Conservation (phyloP, 2,113 vertebrate genomes). For the Salvelinus alpinus region DNA sequence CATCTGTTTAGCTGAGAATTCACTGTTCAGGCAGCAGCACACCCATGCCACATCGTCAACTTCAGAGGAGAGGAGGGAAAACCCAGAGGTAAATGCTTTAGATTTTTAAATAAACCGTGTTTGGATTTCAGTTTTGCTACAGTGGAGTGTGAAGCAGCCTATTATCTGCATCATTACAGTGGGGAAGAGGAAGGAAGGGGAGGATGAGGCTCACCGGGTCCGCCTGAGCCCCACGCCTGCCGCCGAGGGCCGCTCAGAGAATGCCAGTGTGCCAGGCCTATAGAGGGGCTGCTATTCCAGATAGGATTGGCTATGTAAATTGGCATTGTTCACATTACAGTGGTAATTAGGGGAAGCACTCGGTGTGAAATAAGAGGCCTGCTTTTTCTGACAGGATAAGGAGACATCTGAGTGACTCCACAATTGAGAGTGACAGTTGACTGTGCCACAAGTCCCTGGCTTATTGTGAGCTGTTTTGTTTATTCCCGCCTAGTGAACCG, state of each 20-base stretch:
- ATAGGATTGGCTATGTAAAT: constrained; percentile 57
- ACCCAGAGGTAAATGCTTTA: constrained; percentile 65
- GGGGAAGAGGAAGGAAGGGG: constrained; percentile 1
- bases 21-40: not conserved
- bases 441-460: constrained; percentile 44
- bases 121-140: constrained; percentile 74
- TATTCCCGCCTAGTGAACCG: constrained; percentile 39
- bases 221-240: constrained; percentile 5
- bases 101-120: constrained; percentile 72
- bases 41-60: constrained; percentile 53
- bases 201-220: constrained; percentile 13
- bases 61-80: constrained; percentile 64
- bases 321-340: constrained; percentile 68
- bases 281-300: constrained; percentile 55
- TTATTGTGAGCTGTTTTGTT: constrained; percentile 43
- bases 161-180: constrained; percentile 75
- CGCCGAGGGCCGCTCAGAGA: not conserved
- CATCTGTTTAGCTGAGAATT: constrained; percentile 18
- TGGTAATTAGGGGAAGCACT: constrained; percentile 68
- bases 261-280: constrained; percentile 37
- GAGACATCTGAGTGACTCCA: not conserved
- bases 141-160: constrained; percentile 71
- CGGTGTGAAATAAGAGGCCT: constrained; percentile 62
- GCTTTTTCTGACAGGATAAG: constrained; percentile 16
- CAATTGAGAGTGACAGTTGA: constrained; percentile 58